phyloP scores from a whole-genome alignment of 2,888 invertebrate species.

The Dryobota labecula region DNA sequence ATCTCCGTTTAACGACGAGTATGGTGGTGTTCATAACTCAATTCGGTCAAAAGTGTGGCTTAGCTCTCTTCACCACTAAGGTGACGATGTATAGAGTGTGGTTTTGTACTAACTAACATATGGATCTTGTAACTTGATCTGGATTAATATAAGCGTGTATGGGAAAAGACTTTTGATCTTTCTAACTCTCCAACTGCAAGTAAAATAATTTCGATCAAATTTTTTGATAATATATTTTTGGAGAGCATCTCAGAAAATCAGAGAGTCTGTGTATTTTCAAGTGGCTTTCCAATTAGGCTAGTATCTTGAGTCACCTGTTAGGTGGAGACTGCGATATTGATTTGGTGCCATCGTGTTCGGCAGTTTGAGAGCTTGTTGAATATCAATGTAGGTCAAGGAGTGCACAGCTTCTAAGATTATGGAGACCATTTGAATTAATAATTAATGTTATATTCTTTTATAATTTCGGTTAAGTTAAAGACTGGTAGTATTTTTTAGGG shows the following conservation, averaged over 20 bases:
- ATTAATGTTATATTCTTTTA: not conserved
- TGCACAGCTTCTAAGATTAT: not conserved
- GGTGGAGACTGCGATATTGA: constrained; percentile 45
- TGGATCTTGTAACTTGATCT: too few relatives aligned
- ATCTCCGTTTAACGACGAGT: too few relatives aligned
- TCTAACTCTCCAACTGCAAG: not conserved
- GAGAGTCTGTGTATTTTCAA: constrained; percentile 54
- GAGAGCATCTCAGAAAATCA: constrained; percentile 56
- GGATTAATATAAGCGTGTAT: too few relatives aligned
- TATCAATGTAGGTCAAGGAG: constrained; percentile 40
- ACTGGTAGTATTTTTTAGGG: too few relatives aligned
- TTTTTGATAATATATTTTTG: constrained; percentile 51
- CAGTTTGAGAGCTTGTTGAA: constrained; percentile 29
- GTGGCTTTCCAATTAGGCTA: constrained; percentile 62
- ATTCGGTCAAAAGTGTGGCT: too few relatives aligned
- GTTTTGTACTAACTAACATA: too few relatives aligned
- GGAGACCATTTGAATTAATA: not conserved
- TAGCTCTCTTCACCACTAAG: too few relatives aligned
- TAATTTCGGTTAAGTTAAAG: too few relatives aligned
- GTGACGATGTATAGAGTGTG: too few relatives aligned
- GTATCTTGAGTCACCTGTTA: constrained; percentile 56
- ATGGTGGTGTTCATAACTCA: too few relatives aligned
- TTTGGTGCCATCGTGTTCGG: constrained; percentile 23
- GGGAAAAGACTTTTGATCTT: not conserved
- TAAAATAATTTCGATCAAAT: not conserved